phyloP scores from a whole-genome alignment of 2,888 invertebrate genomes.

The Odontocolon sp. region DNA sequence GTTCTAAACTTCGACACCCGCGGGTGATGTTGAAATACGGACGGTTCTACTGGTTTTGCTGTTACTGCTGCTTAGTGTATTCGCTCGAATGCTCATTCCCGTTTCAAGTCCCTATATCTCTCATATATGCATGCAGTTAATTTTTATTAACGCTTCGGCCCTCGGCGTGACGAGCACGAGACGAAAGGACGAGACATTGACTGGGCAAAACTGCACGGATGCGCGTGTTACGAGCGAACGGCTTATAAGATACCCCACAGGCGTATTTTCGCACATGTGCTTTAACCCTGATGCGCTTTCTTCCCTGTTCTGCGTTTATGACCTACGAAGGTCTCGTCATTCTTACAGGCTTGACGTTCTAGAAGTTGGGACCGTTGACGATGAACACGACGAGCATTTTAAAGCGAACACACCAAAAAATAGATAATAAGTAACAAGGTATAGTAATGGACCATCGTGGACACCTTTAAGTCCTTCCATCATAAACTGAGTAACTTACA shows the following conservation, averaged over 20 bases:
- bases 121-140: slow-evolving; percentile 25
- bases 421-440: no score
- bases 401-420: no score
- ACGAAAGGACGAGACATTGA: background rate
- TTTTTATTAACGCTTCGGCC: slow-evolving; percentile 35
- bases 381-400: no score
- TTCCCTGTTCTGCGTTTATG: background rate
- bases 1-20: slow-evolving; percentile 52
- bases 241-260: slow-evolving; percentile 1
- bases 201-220: slow-evolving; percentile 8
- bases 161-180: background rate
- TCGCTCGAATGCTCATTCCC: background rate
- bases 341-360: background rate
- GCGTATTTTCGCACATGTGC: background rate
- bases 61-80: background rate
- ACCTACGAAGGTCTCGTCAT: background rate
- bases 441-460: no score
- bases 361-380: no score
- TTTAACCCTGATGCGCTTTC: background rate
- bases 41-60: slow-evolving; percentile 6
- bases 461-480: no score
- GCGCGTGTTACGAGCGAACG: slow-evolving; percentile 25
- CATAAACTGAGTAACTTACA: no score
- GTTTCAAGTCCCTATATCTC: no score
- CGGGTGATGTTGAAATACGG: slow-evolving; percentile 52